These are phyloP conservation scores for Athene cunicularia DNA, from an alignment of 2,113 vertebrate genomes.

Conservation along the genomic window DNA sequence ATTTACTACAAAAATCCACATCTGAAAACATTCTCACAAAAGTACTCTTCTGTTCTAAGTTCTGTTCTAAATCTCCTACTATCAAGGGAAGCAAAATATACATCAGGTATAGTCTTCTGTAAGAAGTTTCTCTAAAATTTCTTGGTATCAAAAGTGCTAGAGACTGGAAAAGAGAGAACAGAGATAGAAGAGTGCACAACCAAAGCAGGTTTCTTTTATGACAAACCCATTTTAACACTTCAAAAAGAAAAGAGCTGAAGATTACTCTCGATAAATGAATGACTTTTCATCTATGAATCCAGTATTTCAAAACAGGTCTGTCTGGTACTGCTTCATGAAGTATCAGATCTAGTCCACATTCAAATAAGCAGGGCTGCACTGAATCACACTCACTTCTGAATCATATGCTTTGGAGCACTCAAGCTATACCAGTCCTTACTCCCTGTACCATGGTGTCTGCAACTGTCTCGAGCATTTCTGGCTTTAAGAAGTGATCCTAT, in stretches of 20 bases:
- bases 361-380: background rate
- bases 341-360: slow-evolving; percentile 23
- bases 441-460: background rate
- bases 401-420: background rate
- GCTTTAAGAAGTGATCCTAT: background rate
- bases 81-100: background rate
- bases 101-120: background rate
- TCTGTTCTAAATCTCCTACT: background rate
- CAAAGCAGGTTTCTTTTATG: background rate
- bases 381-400: background rate
- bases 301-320: slow-evolving; percentile 41
- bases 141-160: background rate
- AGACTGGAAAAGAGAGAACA: background rate
- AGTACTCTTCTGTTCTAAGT: background rate
- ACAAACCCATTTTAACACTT: background rate
- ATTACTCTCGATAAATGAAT: background rate
- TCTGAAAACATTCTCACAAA: background rate
- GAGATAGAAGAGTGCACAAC: background rate
- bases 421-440: background rate
- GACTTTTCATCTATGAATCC: background rate
- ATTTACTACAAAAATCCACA: background rate
- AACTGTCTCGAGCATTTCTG: background rate
- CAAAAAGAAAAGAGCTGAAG: background rate
- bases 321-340: slow-evolving; percentile 19
- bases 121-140: background rate